Conservation (phyloP, 1,140 invertebrate species). For the Drosophila persimilis region DNA sequence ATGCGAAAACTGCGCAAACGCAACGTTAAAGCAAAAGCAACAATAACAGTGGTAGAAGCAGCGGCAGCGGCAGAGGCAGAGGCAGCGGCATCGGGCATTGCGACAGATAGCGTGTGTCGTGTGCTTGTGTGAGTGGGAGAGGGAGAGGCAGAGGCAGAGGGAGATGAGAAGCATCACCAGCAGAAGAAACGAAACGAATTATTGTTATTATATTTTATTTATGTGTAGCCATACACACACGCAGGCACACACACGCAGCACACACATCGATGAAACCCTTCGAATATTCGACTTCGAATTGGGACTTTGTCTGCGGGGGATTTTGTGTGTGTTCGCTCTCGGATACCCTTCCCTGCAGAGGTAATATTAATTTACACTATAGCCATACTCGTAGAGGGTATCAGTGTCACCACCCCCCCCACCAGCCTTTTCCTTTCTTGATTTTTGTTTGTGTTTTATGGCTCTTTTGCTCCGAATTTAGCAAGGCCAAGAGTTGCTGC, state of each 20-base stretch:
- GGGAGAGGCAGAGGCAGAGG: too few relatives aligned
- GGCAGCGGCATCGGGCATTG: too few relatives aligned
- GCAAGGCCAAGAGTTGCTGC: constrained; percentile 68
- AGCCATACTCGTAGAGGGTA: too few relatives aligned
- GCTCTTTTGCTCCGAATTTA: constrained; percentile 77
- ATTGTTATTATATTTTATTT: constrained; percentile 36
- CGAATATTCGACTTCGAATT: constrained; percentile 22
- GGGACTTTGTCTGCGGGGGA: constrained; percentile 23
- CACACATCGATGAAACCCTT: constrained; percentile 26
- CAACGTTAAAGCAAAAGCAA: constrained; percentile 16
- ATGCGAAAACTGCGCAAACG: constrained; percentile 53
- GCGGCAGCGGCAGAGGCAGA: background rate
- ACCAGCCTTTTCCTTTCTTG: background rate
- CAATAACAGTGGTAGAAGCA: constrained; percentile 13
- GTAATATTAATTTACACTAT: too few relatives aligned
- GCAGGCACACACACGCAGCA: constrained; percentile 6
- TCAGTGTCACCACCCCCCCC: too few relatives aligned
- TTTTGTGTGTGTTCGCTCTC: constrained; percentile 9
- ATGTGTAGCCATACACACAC: constrained; percentile 14
- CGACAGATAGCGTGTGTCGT: too few relatives aligned
- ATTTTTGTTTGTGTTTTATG: constrained; percentile 50
- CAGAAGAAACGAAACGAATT: constrained; percentile 29
- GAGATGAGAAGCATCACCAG: background rate
- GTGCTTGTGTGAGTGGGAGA: too few relatives aligned
- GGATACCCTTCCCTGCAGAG: background rate